Base-by-base conservation (phyloP, 2,113 vertebrate species). In the Hystrix brachyura region DNA sequence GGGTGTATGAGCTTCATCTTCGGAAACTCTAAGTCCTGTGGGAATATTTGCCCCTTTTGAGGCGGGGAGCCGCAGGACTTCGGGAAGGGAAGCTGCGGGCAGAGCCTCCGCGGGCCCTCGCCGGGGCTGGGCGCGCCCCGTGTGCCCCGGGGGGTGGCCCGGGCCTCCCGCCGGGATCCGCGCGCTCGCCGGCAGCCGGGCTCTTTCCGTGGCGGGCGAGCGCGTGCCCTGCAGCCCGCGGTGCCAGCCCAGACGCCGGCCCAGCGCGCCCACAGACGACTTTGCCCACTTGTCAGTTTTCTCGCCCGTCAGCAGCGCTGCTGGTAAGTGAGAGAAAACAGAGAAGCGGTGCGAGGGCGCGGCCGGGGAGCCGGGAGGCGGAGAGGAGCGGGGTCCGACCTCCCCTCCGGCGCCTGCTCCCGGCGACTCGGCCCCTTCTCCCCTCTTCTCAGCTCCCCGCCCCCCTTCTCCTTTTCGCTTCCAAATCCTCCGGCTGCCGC, bases 261-360 rank as follows among this genome's bases (percentile, higher is more conserved):
- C 64, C 84, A 23, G 65, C 82, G 91, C 89, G 91, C 97, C 94
- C 92, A 94, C 96, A 92, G 96, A 97, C 21, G 92, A 97, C 97
- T 98, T 98, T 97, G 94, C 89, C 96, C 96, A 93, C 95, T 98
- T 98, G 93, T 97, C 97, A 96, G 97, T 94, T 98, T 98, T 95
- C 60, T 92, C 97, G 95, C 97, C 93, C 96, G 97, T 97, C 55
- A 12, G 97, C 96, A 94, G 97, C 32, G 17, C 81, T 86, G 94
- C 96, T 97, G 98, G 98, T 98, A 98, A 98, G 97, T 96, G 96
- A 87, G 84, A 57, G 62, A 55, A 74, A 76, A 69, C 83, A 51
- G 86, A 81, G 83, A 81, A 51, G 74, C 87, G 64, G 71, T 18
- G 57, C 69, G 43, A 17, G 17, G 29, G 48, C 48, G 48, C 46